These are phyloP conservation scores for Argyra leucocephala DNA, from an alignment of 2,888 invertebrate species.

Conservation along the genomic window DNA sequence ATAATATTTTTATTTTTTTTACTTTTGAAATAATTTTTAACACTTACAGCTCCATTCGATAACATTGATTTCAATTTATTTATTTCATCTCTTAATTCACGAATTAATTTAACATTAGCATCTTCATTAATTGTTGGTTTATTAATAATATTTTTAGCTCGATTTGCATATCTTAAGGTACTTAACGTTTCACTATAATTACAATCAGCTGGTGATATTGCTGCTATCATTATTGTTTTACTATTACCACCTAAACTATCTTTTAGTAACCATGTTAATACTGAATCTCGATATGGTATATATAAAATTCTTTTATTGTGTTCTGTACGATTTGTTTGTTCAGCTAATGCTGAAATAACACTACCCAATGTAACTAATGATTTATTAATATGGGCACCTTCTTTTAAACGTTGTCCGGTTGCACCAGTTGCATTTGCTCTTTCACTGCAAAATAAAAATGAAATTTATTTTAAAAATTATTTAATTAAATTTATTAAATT, in stretches of 20 bases:
- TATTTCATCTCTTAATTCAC: constrained; percentile 77
- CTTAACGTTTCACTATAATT: constrained; percentile 82
- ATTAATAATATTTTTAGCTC: constrained; percentile 85
- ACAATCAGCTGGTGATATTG: constrained; percentile 69
- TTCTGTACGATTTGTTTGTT: constrained; percentile 49
- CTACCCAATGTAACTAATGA: constrained; percentile 79
- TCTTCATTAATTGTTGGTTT: constrained; percentile 86
- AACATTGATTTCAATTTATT: constrained; percentile 68
- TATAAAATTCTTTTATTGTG: constrained; percentile 50
- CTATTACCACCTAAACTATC: constrained; percentile 84
- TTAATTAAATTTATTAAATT: no score
- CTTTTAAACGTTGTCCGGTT: constrained; percentile 79
- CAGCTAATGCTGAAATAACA: constrained; percentile 77
- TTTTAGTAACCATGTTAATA: constrained; percentile 78
- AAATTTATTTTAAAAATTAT: not conserved
- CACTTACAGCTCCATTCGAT: constrained; percentile 54
- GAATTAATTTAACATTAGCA: constrained; percentile 75
- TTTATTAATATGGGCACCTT: constrained; percentile 85
- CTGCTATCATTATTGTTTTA: constrained; percentile 86
- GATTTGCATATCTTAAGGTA: constrained; percentile 76
- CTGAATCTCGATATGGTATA: constrained; percentile 81
- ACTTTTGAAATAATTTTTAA: not conserved
- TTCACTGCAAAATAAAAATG: constrained; percentile 50
- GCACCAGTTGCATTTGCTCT: constrained; percentile 83
- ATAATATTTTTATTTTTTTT: not conserved